phyloP scores from a whole-genome alignment of 2,113 vertebrate genomes.

The Amblyornis subalaris region DNA sequence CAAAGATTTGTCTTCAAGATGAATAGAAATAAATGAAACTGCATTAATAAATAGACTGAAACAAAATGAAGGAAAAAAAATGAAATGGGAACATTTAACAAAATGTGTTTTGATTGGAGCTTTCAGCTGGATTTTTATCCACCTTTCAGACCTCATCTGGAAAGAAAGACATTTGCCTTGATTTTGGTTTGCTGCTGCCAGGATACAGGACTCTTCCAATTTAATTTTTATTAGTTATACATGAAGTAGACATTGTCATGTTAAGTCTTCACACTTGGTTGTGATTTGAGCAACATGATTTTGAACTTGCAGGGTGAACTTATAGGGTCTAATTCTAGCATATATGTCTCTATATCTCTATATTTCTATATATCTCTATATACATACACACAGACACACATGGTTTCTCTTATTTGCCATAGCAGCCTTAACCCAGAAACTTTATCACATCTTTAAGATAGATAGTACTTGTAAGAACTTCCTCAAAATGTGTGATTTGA shows the following conservation, averaged over 20 bases:
- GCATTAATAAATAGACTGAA: conserved; percentile 77
- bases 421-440: conserved; percentile 3
- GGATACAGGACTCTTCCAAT: conserved; percentile 63
- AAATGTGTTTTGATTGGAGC: conserved; percentile 74
- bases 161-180: conserved; percentile 63
- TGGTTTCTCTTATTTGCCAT: conserved; percentile 50
- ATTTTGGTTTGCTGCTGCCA: conserved; percentile 64
- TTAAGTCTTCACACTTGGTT: conserved; percentile 69
- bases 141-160: conserved; percentile 60
- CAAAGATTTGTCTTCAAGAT: conserved; percentile 79
- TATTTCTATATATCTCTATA: background rate
- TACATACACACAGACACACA: background rate
- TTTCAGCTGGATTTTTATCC: conserved; percentile 68
- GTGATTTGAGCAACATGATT: conserved; percentile 75
- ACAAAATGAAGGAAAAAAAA: conserved; percentile 69
- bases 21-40: conserved; percentile 78
- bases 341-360: background rate
- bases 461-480: conserved; percentile 34
- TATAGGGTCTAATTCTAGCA: conserved; percentile 45
- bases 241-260: conserved; percentile 70
- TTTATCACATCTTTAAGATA: conserved; percentile 34
- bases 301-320: conserved; percentile 63
- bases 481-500: conserved; percentile 56
- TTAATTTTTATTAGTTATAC: conserved; percentile 78
- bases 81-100: conserved; percentile 63